Base-by-base conservation (phyloP, 1,140 invertebrate species). In the Drosophila yakuba region DNA sequence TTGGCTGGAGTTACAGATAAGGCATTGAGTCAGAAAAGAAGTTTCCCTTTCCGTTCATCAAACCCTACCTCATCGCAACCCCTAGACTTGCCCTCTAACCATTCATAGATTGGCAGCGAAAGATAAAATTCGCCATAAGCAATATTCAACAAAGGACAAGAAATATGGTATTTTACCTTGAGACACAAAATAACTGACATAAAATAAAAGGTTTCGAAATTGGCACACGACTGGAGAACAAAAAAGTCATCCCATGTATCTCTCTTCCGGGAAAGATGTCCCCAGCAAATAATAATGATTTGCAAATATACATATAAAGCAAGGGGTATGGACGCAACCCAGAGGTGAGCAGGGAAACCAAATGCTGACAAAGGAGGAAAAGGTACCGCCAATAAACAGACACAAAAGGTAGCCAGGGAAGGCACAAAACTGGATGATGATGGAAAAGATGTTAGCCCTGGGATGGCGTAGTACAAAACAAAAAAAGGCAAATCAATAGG, bases 271-370 rank as follows among this genome's bases (percentile, higher is more conserved):
- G 60, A 84, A 67, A 88, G 69, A 79, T 68, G 51, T 88, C 74
- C 63, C 60, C 80, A 58, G 79, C 67, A 86, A 89, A 89, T 89
- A 89, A 89, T 89, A 89, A 89, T 89, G 84, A 89, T 89, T 89
- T 89, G 84, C 80, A 89, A 89, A 89, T 78, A 89, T 67, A 89
- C 61, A 35, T 15, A 35, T 6, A 80, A 83, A 55, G 32, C 28
- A 25, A 25, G 25, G 45, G 10, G n/a, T n/a, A 44, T 8, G 23
- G 44, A 25, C 7, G 28, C 23, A 58, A 58, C 67, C 56, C 69
- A 66, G 64, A 72, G 59, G 64, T 66, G 63, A 48, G 59, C n/a
- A 57, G 50, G 48, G 52, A 36, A 44, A 61, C 51, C 50, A 72
- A 58, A 61, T 55, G 66, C 68, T 74, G 76, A 88, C 84, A 83